phyloP scores from a whole-genome alignment of 1,140 invertebrate species.

The Drosophila seguyi region DNA sequence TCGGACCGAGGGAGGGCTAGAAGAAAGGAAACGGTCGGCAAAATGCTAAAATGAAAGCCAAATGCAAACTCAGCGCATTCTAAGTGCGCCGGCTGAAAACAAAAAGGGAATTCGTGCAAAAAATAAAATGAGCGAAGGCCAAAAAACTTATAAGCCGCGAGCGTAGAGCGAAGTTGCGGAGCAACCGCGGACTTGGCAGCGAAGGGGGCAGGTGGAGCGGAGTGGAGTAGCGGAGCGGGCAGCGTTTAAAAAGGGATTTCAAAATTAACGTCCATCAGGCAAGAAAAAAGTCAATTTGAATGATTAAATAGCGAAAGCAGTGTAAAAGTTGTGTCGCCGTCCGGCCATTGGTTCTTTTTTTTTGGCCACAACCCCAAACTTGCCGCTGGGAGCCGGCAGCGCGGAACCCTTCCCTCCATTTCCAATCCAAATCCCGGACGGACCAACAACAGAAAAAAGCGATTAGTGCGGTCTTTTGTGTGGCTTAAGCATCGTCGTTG shows the following conservation, averaged over 20 bases:
- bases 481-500: conserved; percentile 52
- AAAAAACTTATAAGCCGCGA: conserved; percentile 77
- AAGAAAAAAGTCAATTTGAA: conserved; percentile 77
- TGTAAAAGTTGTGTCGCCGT: conserved; percentile 49
- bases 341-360: conserved; percentile 9
- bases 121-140: conserved; percentile 41
- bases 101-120: conserved; percentile 48
- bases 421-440: conserved; percentile 35
- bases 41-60: conserved; percentile 76
- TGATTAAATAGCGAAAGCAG: conserved; percentile 79
- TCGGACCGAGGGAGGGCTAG: conserved; percentile 8
- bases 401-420: conserved; percentile 7
- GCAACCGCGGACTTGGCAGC: conserved; percentile 20
- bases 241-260: conserved; percentile 73
- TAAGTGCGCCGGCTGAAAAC: conserved; percentile 62
- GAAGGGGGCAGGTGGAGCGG: background rate
- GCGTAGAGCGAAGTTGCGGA: conserved; percentile 70
- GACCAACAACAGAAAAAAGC: conserved; percentile 37
- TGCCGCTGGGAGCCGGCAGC: background rate
- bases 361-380: conserved; percentile 10
- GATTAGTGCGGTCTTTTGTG: conserved; percentile 71
- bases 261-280: conserved; percentile 76
- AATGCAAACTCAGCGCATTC: conserved; percentile 79
- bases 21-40: conserved; percentile 48
- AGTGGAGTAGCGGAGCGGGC: background rate